Conservation (phyloP, 2,888 invertebrate genomes). For the Sthenelais limicola region DNA sequence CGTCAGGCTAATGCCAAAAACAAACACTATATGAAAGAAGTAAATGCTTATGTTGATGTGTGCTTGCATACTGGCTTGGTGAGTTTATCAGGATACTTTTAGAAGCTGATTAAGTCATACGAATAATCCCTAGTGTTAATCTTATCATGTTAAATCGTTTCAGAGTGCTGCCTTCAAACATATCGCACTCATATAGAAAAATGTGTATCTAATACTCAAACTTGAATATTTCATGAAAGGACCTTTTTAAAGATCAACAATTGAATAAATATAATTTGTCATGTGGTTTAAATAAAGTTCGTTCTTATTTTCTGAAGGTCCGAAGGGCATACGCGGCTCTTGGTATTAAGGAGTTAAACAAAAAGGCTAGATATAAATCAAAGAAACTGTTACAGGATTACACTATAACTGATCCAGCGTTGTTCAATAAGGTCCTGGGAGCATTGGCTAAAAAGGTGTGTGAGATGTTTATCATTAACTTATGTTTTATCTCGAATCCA, state of each 20-base stretch:
- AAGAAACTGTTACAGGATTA: neutral
- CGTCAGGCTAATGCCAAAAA: constrained; percentile 14
- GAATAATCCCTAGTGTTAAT: too few relatives aligned
- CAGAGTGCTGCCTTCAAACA: too few relatives aligned
- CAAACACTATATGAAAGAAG: constrained; percentile 51
- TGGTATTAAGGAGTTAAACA: constrained; percentile 41
- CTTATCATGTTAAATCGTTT: too few relatives aligned
- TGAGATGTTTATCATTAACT: too few relatives aligned
- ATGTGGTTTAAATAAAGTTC: too few relatives aligned
- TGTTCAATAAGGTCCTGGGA: constrained; percentile 59
- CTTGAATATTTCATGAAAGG: too few relatives aligned
- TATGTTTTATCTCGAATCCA: too few relatives aligned
- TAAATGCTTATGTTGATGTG: constrained; percentile 58
- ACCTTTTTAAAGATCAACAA: too few relatives aligned
- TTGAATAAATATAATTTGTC: too few relatives aligned
- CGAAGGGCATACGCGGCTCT: constrained; percentile 49
- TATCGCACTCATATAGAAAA: too few relatives aligned
- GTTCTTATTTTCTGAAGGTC: constrained; percentile 46
- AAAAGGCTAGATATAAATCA: constrained; percentile 28
- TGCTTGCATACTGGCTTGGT: constrained; percentile 58
- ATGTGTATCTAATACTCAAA: too few relatives aligned
- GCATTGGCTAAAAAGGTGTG: constrained; percentile 60
- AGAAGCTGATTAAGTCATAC: neutral
- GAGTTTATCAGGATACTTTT: constrained; percentile 51
- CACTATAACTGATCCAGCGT: constrained; percentile 52